phyloP scores from a whole-genome alignment of 2,113 vertebrate genomes.

The Canis aureus region DNA sequence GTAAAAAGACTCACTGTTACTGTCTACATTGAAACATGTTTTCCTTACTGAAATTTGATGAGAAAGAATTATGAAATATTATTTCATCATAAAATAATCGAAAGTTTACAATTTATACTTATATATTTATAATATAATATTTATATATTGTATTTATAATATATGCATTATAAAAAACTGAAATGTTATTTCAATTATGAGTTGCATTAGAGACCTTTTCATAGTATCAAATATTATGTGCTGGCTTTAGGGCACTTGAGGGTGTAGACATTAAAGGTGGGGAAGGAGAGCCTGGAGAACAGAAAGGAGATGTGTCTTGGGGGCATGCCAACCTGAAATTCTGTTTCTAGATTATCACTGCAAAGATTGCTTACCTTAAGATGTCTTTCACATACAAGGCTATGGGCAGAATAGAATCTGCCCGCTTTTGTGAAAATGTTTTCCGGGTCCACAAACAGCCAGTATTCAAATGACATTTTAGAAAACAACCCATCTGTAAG shows the following conservation, averaged over 20 bases:
- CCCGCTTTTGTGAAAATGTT: neutral
- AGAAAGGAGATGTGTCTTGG: neutral
- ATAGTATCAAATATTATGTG: neutral
- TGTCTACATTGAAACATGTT: neutral
- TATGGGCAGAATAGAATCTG: neutral
- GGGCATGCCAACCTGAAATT: neutral
- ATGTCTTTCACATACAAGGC: neutral
- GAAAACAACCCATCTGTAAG: neutral
- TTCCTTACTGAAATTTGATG: neutral
- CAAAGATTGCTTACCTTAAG: neutral
- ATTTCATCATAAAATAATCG: neutral
- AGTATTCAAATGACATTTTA: conserved; percentile 15
- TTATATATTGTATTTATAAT: too few species aligned
- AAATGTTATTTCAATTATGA: conserved; percentile 7
- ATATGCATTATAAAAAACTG: neutral
- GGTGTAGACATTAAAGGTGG: neutral
- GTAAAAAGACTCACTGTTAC: neutral
- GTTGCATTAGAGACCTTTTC: neutral
- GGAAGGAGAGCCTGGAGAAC: neutral
- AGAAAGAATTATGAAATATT: neutral
- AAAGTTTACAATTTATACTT: neutral
- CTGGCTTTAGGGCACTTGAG: neutral
- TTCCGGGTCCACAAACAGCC: neutral
- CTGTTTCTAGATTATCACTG: neutral
- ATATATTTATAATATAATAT: too few species aligned